Conservation (phyloP, 2,888 invertebrate species). For the Dorcus parallelipipedus region DNA sequence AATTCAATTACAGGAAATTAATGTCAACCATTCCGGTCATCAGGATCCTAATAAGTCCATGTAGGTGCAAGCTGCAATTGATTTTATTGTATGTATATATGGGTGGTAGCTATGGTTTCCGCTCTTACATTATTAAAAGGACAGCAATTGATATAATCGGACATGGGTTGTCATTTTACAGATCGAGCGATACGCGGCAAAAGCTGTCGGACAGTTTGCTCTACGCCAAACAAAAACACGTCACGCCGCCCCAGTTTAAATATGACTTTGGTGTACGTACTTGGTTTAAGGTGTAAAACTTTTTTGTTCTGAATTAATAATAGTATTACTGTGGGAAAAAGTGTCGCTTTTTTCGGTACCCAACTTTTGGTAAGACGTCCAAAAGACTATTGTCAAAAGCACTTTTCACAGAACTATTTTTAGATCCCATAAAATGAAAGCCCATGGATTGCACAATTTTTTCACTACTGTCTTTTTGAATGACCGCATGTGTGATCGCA, state of each 20-base stretch:
- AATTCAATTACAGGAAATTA: no score
- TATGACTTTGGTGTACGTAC: neutral
- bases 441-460: no score
- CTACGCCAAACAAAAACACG: neutral
- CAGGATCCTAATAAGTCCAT: no score
- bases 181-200: neutral
- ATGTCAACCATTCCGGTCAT: no score
- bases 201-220: neutral
- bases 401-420: no score
- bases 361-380: no score
- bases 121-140: slow-evolving; percentile 33
- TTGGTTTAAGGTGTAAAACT: neutral
- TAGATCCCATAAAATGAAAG: no score
- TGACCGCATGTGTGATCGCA: no score
- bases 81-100: slow-evolving; percentile 45
- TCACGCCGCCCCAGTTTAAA: neutral
- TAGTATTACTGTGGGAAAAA: neutral
- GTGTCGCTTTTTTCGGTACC: neutral
- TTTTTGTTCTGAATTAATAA: neutral
- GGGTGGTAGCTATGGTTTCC: slow-evolving; percentile 34
- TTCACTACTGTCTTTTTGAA: no score
- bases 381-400: no score
- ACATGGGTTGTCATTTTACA: slow-evolving; percentile 6
- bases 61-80: slow-evolving; percentile 31
- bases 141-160: slow-evolving; percentile 9